Evolutionary conservation across 2,888 invertebrate genomes (phyloP), one percentile per base, ranked within the genome.

Genomic region (Bembecia ichneumoniformis): DNA sequence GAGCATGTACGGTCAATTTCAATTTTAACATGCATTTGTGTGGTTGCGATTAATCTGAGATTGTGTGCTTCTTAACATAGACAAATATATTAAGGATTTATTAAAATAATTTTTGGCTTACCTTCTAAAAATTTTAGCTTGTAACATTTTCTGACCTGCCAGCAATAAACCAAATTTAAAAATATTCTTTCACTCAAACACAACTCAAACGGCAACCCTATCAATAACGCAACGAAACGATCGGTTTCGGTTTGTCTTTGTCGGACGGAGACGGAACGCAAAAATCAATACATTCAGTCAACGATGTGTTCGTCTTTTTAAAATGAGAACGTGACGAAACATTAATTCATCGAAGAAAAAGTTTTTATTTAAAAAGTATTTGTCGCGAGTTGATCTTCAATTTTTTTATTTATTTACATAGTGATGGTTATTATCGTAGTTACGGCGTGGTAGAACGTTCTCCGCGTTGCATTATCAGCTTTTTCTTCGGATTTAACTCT

Each of bases 251-350:
- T n/a, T n/a, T n/a, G n/a, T n/a, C 74, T 72, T 77, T 76, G 78
- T 28, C 28, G 28, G 28, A 28, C 7, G 1, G 7, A 3, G 28
- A 20, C 20, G 20, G 20, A 28, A 28, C 28, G 28, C 28, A 28
- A 83, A 86, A 87, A 86, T 87, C 86, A 86, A 86, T 87, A 86
- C 68, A 72, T 56, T 63, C 60, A 72, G 57, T 63, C 60, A 77
- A 77, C 80, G 78, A 79, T 82, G 77, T 78, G 78, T 78, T 81
- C 74, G 74, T 73, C 77, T 83, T 82, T 87, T 86, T 86, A 84
- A 86, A 87, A 87, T 86, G 86, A 86, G 86, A 86, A 86, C 78
- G 76, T 84, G 82, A 84, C 82, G 82, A 84, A 83, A 82, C 76
- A 78, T 79, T 74, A 74, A 74, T 79, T 78, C 77, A 76, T 76